phyloP scores from a whole-genome alignment of 2,797 vertebrate species.

The Galaxias olidus region DNA sequence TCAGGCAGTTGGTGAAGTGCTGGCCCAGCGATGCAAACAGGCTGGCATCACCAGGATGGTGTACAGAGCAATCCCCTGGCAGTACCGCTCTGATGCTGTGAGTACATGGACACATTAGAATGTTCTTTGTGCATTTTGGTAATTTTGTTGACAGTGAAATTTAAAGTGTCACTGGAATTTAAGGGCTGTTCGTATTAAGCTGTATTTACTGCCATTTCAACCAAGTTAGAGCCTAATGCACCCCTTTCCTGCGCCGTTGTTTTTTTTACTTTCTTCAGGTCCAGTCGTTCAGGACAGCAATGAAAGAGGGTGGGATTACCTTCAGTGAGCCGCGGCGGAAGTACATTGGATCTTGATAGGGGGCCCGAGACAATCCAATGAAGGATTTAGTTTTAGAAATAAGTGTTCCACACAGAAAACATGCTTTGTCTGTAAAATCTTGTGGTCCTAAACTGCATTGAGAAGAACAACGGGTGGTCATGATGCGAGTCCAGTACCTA shows the following conservation, averaged over 20 bases:
- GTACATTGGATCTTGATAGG: constrained; percentile 59
- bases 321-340: constrained; percentile 86
- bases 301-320: constrained; percentile 85
- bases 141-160: too few relatives aligned
- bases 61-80: constrained; percentile 85
- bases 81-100: constrained; percentile 72
- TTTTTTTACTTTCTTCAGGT: constrained; percentile 69
- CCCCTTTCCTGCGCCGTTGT: constrained; percentile 2
- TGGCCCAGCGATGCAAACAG: constrained; percentile 87
- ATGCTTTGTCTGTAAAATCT: not conserved
- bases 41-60: constrained; percentile 89
- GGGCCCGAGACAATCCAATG: too few relatives aligned
- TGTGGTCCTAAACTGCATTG: not conserved
- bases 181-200: too few relatives aligned
- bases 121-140: too few relatives aligned
- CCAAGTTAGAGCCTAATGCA: not conserved
- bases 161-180: too few relatives aligned
- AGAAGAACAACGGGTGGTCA: too few relatives aligned
- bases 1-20: constrained; percentile 84
- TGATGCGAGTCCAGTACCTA: too few relatives aligned
- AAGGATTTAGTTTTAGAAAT: too few relatives aligned
- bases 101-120: constrained; percentile 40
- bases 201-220: too few relatives aligned
- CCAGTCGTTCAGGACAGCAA: constrained; percentile 79
- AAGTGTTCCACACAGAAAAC: too few relatives aligned